Evolutionary conservation across 2,797 vertebrate species (phyloP).

Genomic region (Sebastes nivosus): DNA sequence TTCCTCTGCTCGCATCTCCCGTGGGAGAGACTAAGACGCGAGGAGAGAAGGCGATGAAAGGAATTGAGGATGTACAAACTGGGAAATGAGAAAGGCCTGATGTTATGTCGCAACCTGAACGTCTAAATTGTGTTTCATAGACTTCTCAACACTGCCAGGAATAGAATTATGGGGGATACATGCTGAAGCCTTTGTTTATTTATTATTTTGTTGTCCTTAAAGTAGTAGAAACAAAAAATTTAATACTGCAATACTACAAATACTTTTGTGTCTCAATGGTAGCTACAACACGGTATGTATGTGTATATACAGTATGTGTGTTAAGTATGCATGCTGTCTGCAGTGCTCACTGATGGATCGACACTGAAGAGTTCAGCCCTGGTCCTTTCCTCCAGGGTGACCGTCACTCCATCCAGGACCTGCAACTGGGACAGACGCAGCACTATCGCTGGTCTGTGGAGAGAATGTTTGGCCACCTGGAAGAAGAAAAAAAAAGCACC

Average conservation of each 20-base stretch:
- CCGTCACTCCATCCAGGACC: conserved; percentile 84
- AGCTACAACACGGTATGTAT: background rate
- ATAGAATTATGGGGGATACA: background rate
- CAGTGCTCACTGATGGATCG: conserved; percentile 80
- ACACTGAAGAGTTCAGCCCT: conserved; percentile 81
- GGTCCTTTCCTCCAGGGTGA: conserved; percentile 84
- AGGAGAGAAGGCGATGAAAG: too few species aligned
- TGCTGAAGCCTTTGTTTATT: background rate
- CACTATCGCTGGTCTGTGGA: conserved; percentile 81
- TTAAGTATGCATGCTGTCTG: background rate
- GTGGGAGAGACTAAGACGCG: too few species aligned
- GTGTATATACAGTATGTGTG: background rate
- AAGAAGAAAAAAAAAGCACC: conserved; percentile 7
- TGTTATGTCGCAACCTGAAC: background rate
- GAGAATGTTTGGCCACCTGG: conserved; percentile 83
- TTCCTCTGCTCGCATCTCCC: too few species aligned
- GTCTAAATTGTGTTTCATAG: background rate
- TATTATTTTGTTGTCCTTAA: background rate
- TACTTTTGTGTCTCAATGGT: background rate
- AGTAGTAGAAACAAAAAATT: background rate
- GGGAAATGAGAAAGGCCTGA: too few species aligned
- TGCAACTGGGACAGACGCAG: conserved; percentile 83
- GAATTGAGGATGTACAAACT: too few species aligned
- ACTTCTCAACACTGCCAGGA: background rate
- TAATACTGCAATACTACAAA: background rate